Evolutionary conservation across 2,797 vertebrate genomes (phyloP), one percentile per base, ranked within the genome.

Genomic region (Lepilemur septentrionalis): DNA sequence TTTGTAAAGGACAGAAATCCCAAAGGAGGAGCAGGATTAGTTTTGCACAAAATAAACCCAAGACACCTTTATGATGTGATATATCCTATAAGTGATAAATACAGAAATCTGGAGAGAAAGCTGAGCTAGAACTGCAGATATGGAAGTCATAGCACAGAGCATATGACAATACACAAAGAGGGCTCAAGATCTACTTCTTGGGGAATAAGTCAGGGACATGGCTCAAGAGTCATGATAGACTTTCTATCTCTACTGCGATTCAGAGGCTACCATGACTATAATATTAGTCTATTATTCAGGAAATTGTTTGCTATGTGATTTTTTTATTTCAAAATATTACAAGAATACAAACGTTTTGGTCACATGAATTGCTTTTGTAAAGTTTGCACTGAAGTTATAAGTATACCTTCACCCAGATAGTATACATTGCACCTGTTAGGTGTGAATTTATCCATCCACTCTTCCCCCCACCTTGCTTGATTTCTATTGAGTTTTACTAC

Each of bases 1-100:
- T 95, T 83, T 76, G 38, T 35, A 72, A 84, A 83, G 17, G n/a
- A 87, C 38, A 89, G 63, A 82, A 91, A 97, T 79, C n/a, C 20
- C 38, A 63, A 46, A 73, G 48, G 41, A 94, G 22, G 23, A 76
- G 32, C 7, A 55, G 28, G 43, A 13, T 89, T 48, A 61, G 13
- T 91, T 87, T 89, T 81, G 23, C 41, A 73, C 72, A 86, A 81
- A 95, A 38, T 57, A 73, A 86, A 59, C 22, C 9, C 50, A 92
- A 43, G n/a, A 11, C 28, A 38, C 6, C 28, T 52, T 55, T 22
- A 38, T 25, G 75, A 81, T 80, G 14, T 48, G 32, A 8, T 61
- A 6, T 70, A 22, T 72, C 61, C 20, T 32, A 12, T 4, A 61
- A 25, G 23, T 25, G 2, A n/a, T 18, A 52, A 69, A 70, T 12